These are phyloP conservation scores for Heteronetta atricapilla DNA, from an alignment of 2,113 vertebrate genomes.

Conservation along the genomic window DNA sequence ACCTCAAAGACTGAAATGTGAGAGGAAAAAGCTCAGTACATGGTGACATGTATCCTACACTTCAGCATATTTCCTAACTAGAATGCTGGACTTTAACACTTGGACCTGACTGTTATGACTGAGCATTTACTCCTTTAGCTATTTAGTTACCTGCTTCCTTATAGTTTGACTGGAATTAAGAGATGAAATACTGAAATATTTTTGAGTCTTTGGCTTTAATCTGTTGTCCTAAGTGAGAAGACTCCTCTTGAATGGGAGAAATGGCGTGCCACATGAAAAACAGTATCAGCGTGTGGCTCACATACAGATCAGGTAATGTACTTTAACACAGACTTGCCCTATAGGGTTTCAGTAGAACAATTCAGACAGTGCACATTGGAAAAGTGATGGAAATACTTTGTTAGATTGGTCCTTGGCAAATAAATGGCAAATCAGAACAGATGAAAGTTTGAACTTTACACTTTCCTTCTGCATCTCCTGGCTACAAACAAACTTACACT, in stretches of 20 bases:
- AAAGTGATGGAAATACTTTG: not conserved
- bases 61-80: slow-evolving; percentile 43
- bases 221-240: not conserved
- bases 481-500: not conserved
- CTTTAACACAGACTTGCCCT: not conserved
- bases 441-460: not conserved
- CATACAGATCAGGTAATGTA: not conserved
- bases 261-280: not conserved
- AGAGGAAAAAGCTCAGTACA: slow-evolving; percentile 30
- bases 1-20: slow-evolving; percentile 36
- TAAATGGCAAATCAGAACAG: not conserved
- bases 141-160: not conserved
- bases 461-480: not conserved
- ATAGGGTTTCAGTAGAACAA: not conserved
- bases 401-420: not conserved
- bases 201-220: not conserved
- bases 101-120: not conserved
- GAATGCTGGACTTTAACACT: not conserved
- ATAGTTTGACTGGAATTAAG: not conserved
- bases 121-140: not conserved
- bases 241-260: not conserved
- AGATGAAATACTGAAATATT: not conserved
- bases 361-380: not conserved
- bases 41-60: not conserved
- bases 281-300: not conserved